Base-by-base conservation (phyloP, 2,888 invertebrate genomes). In the Sicus ferrugineus region DNA sequence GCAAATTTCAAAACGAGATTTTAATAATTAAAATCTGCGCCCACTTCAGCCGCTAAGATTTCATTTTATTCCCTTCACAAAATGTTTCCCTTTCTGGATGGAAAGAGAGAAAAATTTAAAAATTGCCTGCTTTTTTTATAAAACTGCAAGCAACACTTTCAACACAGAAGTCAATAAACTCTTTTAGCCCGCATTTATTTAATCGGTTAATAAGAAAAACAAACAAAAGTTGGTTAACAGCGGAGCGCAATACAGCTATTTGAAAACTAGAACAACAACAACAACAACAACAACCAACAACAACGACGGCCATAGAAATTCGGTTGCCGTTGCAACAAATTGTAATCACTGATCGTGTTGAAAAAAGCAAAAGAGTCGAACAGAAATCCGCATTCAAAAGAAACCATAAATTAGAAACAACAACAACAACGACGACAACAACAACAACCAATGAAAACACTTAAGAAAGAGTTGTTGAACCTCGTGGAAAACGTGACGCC, bases 161-260 rank as follows among this genome's bases (percentile, higher is more conserved):
- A 26, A 38, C 23, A 31, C 21, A 66, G 68, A 74, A 77, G 79
- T 80, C 79, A 80, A 79, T 76, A 79, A 79, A 79, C 79, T 76
- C 74, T 74, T 76, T 77, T 79, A 79, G 75, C 80, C 79, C 74
- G 79, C 77, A 77, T 78, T 63, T 14, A 34, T 54, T 26, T n/a
- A 56, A 26, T 30, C 7, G 56, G 28, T 56, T 56, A 30, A 30
- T 56, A 56, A 11, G n/a, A n/a, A 56, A 3, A 56, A 56, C 11
- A 23, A 56, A 16, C 56, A 26, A 56, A 26, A 48, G 16, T 11
- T 16, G 23, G 31, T 19, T 7, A 14, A 59, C 23, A 38, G 38
- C 34, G 0, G 28, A 14, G 23, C 14, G 2, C 21, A 23, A 19
- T 7, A 3, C 54, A 26, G 26, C 14, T 23, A 38, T 38, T 34